These are phyloP conservation scores for Xanthorhoe spadicearia DNA, from an alignment of 2,888 invertebrate genomes.

Conservation along the genomic window DNA sequence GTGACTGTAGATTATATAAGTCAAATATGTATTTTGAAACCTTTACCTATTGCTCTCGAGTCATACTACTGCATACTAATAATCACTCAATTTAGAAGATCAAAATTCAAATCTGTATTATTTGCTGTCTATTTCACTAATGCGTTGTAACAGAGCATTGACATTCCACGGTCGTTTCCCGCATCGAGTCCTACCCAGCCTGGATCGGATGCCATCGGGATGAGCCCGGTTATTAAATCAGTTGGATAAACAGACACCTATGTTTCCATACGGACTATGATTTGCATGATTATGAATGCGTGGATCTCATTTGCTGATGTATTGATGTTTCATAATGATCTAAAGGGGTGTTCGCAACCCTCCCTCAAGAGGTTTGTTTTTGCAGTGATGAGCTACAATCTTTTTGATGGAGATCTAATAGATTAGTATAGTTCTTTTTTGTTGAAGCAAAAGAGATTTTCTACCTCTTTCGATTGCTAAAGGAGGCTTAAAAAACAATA, in stretches of 20 bases:
- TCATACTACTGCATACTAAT: too few relatives aligned
- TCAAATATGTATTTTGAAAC: too few relatives aligned
- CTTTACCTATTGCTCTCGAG: too few relatives aligned
- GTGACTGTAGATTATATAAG: too few relatives aligned
- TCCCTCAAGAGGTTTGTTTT: constrained; percentile 16
- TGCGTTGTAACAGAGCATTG: constrained; percentile 71
- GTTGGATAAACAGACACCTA: constrained; percentile 76
- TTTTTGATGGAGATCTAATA: neutral
- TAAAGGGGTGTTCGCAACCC: constrained; percentile 17
- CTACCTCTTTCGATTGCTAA: neutral
- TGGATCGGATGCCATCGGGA: constrained; percentile 47
- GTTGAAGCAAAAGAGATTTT: neutral
- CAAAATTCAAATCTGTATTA: constrained; percentile 58
- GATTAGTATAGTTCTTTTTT: neutral
- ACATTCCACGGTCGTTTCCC: constrained; percentile 61
- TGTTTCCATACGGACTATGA: constrained; percentile 52
- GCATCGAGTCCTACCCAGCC: constrained; percentile 48
- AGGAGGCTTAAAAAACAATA: neutral
- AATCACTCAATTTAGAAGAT: constrained; percentile 16
- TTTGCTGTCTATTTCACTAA: constrained; percentile 77
- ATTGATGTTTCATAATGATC: constrained; percentile 30
- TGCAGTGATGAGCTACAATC: constrained; percentile 2
- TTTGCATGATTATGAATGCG: constrained; percentile 52
- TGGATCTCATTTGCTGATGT: constrained; percentile 32
- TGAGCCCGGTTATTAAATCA: constrained; percentile 81